A percentile compares a stretch with the other conserved stretches of the same genome.
Evolutionary conservation across 2,888 invertebrate genomes (phyloP).

Genomic region (Kryphioiulus occultus): DNA sequence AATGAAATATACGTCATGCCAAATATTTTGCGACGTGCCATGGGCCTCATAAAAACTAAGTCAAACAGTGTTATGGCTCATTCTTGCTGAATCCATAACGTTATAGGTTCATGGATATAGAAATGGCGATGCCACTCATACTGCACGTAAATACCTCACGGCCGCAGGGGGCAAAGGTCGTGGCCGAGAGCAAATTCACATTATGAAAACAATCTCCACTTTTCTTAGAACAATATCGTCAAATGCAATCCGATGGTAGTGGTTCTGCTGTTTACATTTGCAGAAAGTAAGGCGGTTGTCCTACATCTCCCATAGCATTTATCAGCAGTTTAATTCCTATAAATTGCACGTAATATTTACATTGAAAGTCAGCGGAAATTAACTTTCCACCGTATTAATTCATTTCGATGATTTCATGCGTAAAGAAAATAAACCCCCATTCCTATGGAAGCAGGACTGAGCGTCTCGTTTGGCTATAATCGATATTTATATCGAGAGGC

Average conservation of each 20-base stretch:
- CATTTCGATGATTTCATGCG: conserved; percentile 39
- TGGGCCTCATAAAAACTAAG: too few species aligned
- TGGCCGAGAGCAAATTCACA: neutral
- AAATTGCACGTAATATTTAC: conserved; percentile 30
- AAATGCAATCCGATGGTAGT: neutral
- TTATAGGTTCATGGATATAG: too few species aligned
- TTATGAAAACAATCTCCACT: conserved; percentile 39
- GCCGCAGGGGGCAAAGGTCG: neutral
- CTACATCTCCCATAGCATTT: neutral
- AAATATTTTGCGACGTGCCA: too few species aligned
- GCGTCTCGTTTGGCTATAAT: neutral
- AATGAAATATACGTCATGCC: too few species aligned
- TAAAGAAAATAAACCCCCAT: conserved; percentile 24
- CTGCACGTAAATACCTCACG: neutral
- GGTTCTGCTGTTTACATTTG: conserved; percentile 3
- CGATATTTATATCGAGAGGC: conserved; percentile 32
- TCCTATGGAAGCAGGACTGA: neutral
- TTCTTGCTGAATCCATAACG: too few species aligned
- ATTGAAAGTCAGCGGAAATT: conserved; percentile 36
- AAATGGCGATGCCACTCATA: neutral
- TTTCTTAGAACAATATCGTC: conserved; percentile 32
- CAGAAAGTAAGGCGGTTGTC: neutral
- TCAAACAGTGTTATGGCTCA: too few species aligned
- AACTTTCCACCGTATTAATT: conserved; percentile 40
- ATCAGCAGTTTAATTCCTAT: neutral